These are phyloP conservation scores for Nerophis lumbriciformis DNA, from an alignment of 2,113 vertebrate genomes.

Conservation along the genomic window DNA sequence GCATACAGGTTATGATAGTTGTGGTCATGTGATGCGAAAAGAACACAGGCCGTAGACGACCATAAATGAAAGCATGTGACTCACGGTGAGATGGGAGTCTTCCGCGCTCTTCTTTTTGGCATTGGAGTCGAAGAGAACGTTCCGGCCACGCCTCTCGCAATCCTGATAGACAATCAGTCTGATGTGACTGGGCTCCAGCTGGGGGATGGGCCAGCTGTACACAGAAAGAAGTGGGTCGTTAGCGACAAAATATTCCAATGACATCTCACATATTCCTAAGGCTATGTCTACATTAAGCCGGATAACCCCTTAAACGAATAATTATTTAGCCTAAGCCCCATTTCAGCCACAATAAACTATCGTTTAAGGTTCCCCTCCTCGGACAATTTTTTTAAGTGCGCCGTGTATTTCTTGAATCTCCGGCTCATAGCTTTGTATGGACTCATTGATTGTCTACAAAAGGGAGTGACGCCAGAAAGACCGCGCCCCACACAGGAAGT, in stretches of 20 bases:
- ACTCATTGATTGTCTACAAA: no score
- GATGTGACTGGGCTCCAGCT: slow-evolving; percentile 94
- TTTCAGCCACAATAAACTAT: no score
- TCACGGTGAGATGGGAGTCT: slow-evolving; percentile 84
- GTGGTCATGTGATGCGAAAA: slow-evolving; percentile 65
- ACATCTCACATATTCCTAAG: no score
- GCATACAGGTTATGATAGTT: slow-evolving; percentile 15
- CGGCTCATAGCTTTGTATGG: no score
- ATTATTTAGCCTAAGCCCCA: no score
- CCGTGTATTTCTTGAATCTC: no score
- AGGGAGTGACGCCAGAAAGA: no score
- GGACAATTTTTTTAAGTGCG: no score
- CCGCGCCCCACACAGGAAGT: no score
- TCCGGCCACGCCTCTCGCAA: slow-evolving; percentile 91
- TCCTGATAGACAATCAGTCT: slow-evolving; percentile 97
- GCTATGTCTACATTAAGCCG: no score
- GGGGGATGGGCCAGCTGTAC: slow-evolving; percentile 87
- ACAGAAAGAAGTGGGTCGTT: not conserved
- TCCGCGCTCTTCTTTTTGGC: slow-evolving; percentile 85
- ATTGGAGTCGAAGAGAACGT: slow-evolving; percentile 95
- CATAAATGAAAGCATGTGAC: slow-evolving; percentile 33
- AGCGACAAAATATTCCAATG: not conserved
- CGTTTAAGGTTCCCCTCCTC: no score
- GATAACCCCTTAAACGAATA: no score
- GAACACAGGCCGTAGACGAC: slow-evolving; percentile 28